Evolutionary conservation across 1,140 invertebrate species (phyloP).

Genomic region (Drosophila jambulina): DNA sequence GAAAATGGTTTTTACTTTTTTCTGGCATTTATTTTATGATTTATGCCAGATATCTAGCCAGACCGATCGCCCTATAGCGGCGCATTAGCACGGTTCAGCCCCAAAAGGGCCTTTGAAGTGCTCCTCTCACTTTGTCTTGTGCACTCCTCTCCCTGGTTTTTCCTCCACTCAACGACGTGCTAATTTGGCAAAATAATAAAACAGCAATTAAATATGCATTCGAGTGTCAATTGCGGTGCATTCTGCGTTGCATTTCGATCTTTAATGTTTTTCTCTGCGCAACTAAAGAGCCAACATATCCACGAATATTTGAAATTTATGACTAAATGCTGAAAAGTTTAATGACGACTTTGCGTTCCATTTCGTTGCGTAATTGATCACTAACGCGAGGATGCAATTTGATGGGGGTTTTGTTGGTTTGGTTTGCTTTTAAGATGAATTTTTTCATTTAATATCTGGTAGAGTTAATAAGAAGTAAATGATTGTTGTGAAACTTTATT

Average conservation of each 20-base stretch:
- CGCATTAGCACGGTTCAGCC: conserved; percentile 54
- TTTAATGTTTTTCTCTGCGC: conserved; percentile 1
- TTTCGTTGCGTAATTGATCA: conserved; percentile 61
- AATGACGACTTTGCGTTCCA: conserved; percentile 47
- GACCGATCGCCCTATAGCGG: conserved; percentile 64
- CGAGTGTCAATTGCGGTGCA: conserved; percentile 67
- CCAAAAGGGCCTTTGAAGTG: conserved; percentile 65
- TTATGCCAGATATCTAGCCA: conserved; percentile 57
- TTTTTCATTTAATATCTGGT: neutral
- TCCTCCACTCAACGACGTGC: conserved; percentile 63
- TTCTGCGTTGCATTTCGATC: conserved; percentile 1
- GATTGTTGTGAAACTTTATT: neutral
- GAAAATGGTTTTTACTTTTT: conserved; percentile 52
- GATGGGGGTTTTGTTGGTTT: neutral
- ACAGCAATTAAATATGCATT: conserved; percentile 73
- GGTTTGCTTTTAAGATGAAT: neutral
- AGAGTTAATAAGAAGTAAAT: neutral
- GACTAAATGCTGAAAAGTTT: conserved; percentile 61
- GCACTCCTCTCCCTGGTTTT: conserved; percentile 3
- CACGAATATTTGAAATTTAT: conserved; percentile 59
- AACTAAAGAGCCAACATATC: conserved; percentile 13
- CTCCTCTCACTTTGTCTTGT: conserved; percentile 11
- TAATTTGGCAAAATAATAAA: conserved; percentile 78
- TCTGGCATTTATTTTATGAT: conserved; percentile 62
- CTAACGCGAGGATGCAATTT: neutral